Evolutionary conservation across 2,113 vertebrate genomes (phyloP).

Genomic region (Puntigrus tetrazona): DNA sequence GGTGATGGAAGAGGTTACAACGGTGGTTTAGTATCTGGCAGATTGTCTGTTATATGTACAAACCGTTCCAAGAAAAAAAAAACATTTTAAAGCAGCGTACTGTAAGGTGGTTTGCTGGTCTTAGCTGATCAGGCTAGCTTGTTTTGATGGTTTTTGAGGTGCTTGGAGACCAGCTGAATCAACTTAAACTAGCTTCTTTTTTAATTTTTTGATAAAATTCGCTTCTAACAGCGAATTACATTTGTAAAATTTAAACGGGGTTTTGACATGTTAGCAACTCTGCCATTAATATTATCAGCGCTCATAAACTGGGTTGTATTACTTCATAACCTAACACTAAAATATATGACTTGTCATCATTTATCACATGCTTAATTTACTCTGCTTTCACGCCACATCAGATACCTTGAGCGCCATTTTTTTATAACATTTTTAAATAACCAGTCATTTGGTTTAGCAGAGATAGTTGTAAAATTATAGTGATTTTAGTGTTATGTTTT

Average conservation of each 20-base stretch:
- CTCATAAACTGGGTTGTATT: constrained; percentile 23
- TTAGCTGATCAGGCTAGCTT: background rate
- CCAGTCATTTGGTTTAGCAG: constrained; percentile 24
- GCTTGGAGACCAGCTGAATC: background rate
- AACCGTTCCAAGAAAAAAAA: background rate
- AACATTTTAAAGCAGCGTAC: background rate
- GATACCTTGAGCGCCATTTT: background rate
- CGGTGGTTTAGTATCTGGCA: constrained; percentile 1
- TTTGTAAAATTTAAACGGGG: background rate
- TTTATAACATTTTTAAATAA: background rate
- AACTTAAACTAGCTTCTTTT: background rate
- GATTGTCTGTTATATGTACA: background rate
- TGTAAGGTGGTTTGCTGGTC: background rate
- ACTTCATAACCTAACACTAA: constrained; percentile 1
- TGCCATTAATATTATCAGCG: constrained; percentile 3
- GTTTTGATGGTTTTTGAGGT: background rate
- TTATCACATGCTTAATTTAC: constrained; percentile 15
- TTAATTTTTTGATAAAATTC: too few relatives aligned
- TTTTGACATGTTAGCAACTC: constrained; percentile 7
- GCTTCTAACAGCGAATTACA: background rate
- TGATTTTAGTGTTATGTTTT: background rate
- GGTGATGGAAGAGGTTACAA: background rate
- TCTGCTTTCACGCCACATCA: background rate
- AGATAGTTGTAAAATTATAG: background rate
- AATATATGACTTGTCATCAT: constrained; percentile 27